These are phyloP conservation scores for Gallinago paraguaiae DNA, from an alignment of 2,113 vertebrate genomes.

Conservation along the genomic window DNA sequence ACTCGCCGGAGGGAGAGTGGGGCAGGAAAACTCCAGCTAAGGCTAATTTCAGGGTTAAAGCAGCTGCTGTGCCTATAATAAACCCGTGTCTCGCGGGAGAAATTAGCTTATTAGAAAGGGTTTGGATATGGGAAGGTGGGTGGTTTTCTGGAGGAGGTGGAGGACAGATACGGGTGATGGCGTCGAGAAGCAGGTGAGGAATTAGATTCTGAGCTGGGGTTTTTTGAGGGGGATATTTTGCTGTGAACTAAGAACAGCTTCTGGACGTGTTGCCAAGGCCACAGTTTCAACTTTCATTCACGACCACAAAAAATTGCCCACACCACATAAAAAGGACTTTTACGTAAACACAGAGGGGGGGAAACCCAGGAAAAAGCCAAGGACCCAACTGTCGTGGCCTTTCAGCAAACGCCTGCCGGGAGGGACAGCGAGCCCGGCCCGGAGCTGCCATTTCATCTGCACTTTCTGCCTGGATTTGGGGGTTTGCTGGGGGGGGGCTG, in stretches of 20 bases:
- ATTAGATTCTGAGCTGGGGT: not conserved
- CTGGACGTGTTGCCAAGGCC: not conserved
- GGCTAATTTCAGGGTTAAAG: accelerated
- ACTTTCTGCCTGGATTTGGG: not conserved
- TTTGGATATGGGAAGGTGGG: accelerated
- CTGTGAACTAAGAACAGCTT: not conserved
- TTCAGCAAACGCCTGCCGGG: accelerated
- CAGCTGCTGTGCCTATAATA: not conserved
- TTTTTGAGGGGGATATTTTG: not conserved
- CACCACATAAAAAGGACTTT: not conserved
- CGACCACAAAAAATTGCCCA: not conserved
- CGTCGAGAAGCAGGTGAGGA: accelerated
- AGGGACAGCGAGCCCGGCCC: not conserved
- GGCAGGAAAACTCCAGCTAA: not conserved
- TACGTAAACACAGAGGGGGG: no score
- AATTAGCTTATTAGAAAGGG: not conserved
- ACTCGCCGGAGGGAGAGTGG: accelerated
- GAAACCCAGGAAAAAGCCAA: not conserved
- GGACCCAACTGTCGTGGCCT: no score
- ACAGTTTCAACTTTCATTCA: not conserved
- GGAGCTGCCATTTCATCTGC: no score
- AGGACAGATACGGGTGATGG: accelerated
- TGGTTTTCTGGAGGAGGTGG: not conserved
- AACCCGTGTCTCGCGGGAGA: accelerated
- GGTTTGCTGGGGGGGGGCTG: not conserved